phyloP scores from a whole-genome alignment of 2,797 vertebrate species.

The Melanotaenia maccullochi region DNA sequence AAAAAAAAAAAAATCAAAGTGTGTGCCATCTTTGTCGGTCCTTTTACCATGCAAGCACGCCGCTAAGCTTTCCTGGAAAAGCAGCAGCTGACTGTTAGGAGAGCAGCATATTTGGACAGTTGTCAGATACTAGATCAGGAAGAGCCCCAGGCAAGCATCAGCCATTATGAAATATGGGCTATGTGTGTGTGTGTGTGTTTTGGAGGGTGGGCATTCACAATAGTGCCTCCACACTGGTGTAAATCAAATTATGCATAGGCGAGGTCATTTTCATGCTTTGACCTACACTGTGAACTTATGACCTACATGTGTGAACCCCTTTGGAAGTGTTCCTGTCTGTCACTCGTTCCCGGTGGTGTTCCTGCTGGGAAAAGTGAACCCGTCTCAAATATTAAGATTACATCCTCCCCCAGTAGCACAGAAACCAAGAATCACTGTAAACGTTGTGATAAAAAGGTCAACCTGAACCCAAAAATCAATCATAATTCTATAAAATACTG shows the following conservation, averaged over 20 bases:
- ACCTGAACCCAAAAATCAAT: not conserved
- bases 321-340: not conserved
- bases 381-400: not conserved
- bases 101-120: not conserved
- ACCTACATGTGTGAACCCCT: not conserved
- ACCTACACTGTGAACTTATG: not conserved
- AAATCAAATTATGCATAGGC: not conserved
- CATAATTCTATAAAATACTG: constrained; percentile 3
- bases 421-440: not conserved
- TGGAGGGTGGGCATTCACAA: not conserved
- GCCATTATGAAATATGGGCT: not conserved
- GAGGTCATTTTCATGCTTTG: not conserved
- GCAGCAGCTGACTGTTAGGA: too few species aligned
- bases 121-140: not conserved
- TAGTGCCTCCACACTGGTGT: not conserved
- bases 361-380: not conserved
- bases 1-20: too few species aligned
- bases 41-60: too few species aligned
- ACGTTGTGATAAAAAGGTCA: not conserved
- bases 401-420: not conserved
- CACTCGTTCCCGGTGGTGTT: not conserved
- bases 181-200: not conserved
- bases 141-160: not conserved
- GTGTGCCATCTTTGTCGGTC: too few species aligned
- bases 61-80: too few species aligned